Evolutionary conservation across 2,113 vertebrate species (phyloP).

Genomic region (Dinomys branickii): DNA sequence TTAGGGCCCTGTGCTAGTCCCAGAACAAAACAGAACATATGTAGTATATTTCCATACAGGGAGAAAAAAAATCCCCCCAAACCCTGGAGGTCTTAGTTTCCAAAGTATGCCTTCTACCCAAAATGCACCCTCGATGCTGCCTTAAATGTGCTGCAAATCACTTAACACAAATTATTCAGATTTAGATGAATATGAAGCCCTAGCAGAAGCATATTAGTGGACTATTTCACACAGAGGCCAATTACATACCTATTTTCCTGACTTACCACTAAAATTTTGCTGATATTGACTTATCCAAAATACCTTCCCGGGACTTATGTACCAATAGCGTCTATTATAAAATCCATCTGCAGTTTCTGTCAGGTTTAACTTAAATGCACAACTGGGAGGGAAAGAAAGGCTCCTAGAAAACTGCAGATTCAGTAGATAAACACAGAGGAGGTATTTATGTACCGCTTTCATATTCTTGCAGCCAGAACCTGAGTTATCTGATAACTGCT

Average conservation of each 20-base stretch:
- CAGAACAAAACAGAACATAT: slow-evolving; percentile 87
- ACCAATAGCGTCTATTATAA: slow-evolving; percentile 82
- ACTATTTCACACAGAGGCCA: slow-evolving; percentile 83
- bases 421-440: slow-evolving; percentile 81
- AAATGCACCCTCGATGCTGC: slow-evolving; percentile 83
- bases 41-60: slow-evolving; percentile 81
- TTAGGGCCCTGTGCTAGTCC: slow-evolving; percentile 80
- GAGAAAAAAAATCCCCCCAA: slow-evolving; percentile 49
- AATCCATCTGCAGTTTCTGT: slow-evolving; percentile 82
- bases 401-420: slow-evolving; percentile 83
- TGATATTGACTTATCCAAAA: slow-evolving; percentile 86
- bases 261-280: slow-evolving; percentile 86
- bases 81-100: slow-evolving; percentile 75
- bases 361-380: slow-evolving; percentile 84
- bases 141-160: slow-evolving; percentile 81
- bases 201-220: slow-evolving; percentile 81
- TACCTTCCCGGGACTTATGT: slow-evolving; percentile 83
- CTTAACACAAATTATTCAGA: slow-evolving; percentile 84
- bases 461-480: not conserved
- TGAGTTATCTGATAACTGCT: not conserved
- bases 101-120: slow-evolving; percentile 84
- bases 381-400: slow-evolving; percentile 72
- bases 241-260: slow-evolving; percentile 85
- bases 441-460: not conserved
- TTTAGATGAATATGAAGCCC: slow-evolving; percentile 78